Percentiles rank a stretch among this genome's conserved stretches.
Conservation (phyloP, 2,888 invertebrate species). For the Pseudolycoriella hygida region DNA sequence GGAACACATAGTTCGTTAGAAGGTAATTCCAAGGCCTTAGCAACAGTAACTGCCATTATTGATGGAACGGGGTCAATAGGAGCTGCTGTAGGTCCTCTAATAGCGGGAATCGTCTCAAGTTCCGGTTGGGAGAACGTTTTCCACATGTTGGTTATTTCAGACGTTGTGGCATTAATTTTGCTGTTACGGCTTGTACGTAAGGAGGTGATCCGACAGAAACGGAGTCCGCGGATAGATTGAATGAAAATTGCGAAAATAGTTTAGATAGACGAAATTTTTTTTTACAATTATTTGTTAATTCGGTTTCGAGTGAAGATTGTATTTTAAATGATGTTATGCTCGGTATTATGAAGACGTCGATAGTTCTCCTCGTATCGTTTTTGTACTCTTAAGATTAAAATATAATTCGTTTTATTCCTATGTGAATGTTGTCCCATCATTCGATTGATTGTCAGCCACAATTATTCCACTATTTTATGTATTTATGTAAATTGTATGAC, state of each 20-base stretch:
- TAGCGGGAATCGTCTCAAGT: conserved; percentile 66
- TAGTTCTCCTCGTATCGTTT: no score
- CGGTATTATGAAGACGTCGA: no score
- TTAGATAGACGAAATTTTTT: no score
- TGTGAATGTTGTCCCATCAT: no score
- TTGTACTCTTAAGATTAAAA: no score
- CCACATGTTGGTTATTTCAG: conserved; percentile 73
- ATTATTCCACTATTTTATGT: no score
- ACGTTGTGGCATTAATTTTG: conserved; percentile 58
- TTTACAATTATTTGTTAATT: no score
- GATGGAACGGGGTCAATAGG: conserved; percentile 80
- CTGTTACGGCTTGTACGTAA: conserved; percentile 35
- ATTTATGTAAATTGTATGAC: no score
- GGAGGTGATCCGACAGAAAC: conserved; percentile 23
- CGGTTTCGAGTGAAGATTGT: no score
- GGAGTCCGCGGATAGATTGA: conserved; percentile 18
- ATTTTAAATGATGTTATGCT: no score
- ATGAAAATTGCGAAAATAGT: background rate
- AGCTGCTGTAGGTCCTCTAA: conserved; percentile 80
- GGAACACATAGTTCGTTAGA: conserved; percentile 70
- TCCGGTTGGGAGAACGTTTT: conserved; percentile 74
- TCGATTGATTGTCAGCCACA: no score
- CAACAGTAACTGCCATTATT: conserved; percentile 95
- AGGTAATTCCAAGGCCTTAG: conserved; percentile 74
- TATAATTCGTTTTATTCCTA: no score